Base-by-base conservation (phyloP, 1,140 invertebrate genomes). In the Acyrthosiphon pisum region DNA sequence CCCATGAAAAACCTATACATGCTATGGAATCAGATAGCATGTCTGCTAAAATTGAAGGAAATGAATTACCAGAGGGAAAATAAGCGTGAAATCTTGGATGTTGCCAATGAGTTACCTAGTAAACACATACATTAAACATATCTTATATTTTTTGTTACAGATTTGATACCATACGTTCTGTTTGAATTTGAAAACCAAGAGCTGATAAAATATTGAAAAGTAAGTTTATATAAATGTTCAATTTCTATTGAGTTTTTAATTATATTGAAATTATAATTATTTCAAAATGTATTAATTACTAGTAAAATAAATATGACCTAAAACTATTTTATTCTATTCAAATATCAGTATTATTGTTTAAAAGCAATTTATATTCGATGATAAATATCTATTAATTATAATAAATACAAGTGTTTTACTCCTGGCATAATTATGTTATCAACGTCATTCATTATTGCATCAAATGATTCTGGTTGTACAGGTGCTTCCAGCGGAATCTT, bases 81-180 rank as follows among this genome's bases (percentile, higher is more conserved):
- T 99, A 99, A 0, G 99, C 99, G 95, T 99, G 99, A 95, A 99
- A 99, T 90, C 98, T 96, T 0, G 99, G 99, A 96, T 99, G 99
- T 95, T 99, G 99, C 99, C 99, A 99, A 95, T 99, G 99, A 1
- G 99, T 99, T 87, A 98, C 96, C 97, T 98, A 95, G 6, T 95
- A 95, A 94, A 90, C 48, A 91, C 26, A 56, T n/a, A 50, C 22
- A 87, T n/a, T 86, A 37, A 46, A 91, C 56, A 94, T 46, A 84
- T 41, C 0, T 35, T n/a, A 60, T 37, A 23, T 35, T 90, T 68
- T 91, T n/a, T 56, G 60, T 60, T 60, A 14, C 90, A 91, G 60
- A 46, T 56, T 41, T 26, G 22, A 6, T 26, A 91, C 26, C 41
- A 35, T 56, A 68, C 41, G 30, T 68, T 91, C 7, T 91, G 23